Percentiles rank a stretch among this genome's conserved stretches.
These are phyloP conservation scores for Entosphenus tridentatus DNA, from an alignment of 2,113 vertebrate species.

Conservation along the genomic window DNA sequence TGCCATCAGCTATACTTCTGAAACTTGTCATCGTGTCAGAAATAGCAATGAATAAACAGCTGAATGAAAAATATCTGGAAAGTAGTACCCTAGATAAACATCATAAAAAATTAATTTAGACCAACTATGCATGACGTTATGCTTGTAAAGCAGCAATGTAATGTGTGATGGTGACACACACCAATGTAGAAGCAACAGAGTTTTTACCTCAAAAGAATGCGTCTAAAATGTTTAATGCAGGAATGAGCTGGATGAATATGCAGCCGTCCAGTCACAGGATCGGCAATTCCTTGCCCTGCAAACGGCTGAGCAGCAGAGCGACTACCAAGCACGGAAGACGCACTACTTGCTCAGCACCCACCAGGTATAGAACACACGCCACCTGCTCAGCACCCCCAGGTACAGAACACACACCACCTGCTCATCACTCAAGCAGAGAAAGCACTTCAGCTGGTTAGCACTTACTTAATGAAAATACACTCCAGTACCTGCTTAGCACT, in stretches of 20 bases:
- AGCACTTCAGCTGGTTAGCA: no score
- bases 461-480: no score
- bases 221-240: slow-evolving; percentile 22
- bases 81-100: slow-evolving; percentile 11
- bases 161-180: slow-evolving; percentile 11
- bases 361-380: slow-evolving; percentile 27
- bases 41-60: no score
- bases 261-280: slow-evolving; percentile 10
- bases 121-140: slow-evolving; percentile 8
- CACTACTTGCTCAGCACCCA: slow-evolving; percentile 81
- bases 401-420: no score
- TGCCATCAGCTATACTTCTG: no score
- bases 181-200: slow-evolving; percentile 10
- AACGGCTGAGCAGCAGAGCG: slow-evolving; percentile 29
- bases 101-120: slow-evolving; percentile 20
- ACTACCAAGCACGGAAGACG: slow-evolving; percentile 37
- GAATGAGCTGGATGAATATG: slow-evolving; percentile 34
- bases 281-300: slow-evolving; percentile 13
- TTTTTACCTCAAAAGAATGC: neutral
- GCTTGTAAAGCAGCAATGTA: slow-evolving; percentile 9
- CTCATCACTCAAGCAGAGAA: no score
- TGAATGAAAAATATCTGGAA: no score
- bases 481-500: no score
- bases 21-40: no score
- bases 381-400: no score